phyloP scores from a whole-genome alignment of 2,113 vertebrate species.

The Desmodus rotundus region DNA sequence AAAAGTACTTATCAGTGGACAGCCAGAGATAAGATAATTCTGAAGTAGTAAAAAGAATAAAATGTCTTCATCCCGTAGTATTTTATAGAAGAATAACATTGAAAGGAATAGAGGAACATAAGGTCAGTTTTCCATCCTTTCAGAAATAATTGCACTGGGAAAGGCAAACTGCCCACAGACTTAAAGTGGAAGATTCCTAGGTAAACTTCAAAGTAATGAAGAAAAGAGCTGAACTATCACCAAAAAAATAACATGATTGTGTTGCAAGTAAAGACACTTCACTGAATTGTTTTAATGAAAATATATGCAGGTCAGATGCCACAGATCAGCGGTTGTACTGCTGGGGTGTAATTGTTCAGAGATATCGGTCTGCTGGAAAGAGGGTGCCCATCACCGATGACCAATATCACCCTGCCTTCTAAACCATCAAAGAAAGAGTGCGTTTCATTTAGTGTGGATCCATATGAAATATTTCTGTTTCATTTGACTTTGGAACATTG shows the following conservation, averaged over 20 bases:
- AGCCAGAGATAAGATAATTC: neutral
- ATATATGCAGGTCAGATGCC: neutral
- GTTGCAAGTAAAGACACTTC: neutral
- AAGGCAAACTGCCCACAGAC: no score
- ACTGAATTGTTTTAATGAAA: neutral
- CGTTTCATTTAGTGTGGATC: neutral
- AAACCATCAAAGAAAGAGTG: neutral
- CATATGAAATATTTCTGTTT: neutral
- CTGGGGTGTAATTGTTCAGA: neutral
- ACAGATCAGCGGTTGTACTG: accelerated
- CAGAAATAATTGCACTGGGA: neutral
- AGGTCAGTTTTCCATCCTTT: neutral
- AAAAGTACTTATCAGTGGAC: neutral
- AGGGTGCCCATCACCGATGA: accelerated
- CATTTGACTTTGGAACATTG: neutral
- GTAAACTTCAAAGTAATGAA: neutral
- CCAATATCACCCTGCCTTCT: accelerated
- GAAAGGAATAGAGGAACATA: neutral
- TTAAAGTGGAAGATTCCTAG: neutral
- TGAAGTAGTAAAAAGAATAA: neutral
- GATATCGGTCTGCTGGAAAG: neutral
- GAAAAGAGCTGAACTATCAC: neutral
- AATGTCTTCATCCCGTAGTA: neutral
- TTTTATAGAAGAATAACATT: neutral
- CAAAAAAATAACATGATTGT: neutral